phyloP scores from a whole-genome alignment of 2,113 vertebrate species.

The Mesitornis unicolor region DNA sequence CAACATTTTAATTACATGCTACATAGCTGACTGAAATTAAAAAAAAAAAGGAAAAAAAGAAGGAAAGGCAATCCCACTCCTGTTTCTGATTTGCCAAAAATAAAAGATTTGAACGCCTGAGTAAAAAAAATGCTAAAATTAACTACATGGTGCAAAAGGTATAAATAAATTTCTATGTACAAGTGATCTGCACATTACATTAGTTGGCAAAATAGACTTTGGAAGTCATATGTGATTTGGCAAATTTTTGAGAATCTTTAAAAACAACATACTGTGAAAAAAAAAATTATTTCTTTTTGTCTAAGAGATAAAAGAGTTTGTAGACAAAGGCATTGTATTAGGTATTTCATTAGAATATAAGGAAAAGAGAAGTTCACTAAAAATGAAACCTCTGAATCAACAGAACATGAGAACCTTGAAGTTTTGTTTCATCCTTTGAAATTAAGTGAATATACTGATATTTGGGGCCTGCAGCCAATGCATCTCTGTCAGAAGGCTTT shows the following conservation, averaged over 20 bases:
- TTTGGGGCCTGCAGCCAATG: neutral
- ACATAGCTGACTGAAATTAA: neutral
- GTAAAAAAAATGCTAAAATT: neutral
- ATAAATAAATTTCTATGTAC: neutral
- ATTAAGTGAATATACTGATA: neutral
- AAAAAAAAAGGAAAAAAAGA: neutral
- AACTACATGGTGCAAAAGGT: neutral
- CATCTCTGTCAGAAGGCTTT: neutral
- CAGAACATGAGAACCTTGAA: neutral
- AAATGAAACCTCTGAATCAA: neutral
- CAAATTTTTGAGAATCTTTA: neutral
- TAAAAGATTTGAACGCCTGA: neutral
- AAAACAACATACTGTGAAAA: neutral
- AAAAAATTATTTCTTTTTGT: neutral
- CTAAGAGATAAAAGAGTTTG: neutral
- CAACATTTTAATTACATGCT: neutral
- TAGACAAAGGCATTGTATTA: neutral
- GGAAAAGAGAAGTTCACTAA: neutral
- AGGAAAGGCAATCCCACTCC: neutral
- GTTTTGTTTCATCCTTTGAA: neutral
- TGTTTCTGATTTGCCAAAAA: neutral
- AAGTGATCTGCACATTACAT: neutral
- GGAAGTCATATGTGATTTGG: neutral
- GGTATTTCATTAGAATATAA: neutral
- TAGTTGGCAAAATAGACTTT: neutral